Conservation (phyloP, 2,888 invertebrate genomes). For the Brenthis daphne region DNA sequence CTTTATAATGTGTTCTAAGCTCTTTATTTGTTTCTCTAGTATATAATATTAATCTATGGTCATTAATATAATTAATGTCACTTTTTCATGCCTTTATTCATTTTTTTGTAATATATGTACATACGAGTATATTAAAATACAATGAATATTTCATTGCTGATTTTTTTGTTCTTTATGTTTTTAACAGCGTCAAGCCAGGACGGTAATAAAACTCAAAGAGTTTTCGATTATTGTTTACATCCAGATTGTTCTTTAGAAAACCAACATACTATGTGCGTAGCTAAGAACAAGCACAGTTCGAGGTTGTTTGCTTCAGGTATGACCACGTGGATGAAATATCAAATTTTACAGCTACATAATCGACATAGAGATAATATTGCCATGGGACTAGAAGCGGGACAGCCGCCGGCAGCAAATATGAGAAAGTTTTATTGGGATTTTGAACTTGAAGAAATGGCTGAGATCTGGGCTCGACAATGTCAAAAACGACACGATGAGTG, state of each 20-base stretch:
- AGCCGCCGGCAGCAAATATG: conserved; percentile 77
- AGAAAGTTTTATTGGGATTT: conserved; percentile 79
- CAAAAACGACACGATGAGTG: conserved; percentile 78
- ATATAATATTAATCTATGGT: too few relatives aligned
- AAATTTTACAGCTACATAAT: conserved; percentile 70
- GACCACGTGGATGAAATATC: conserved; percentile 75
- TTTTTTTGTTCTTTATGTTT: conserved; percentile 53
- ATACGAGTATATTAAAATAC: not conserved
- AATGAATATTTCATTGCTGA: conserved; percentile 33
- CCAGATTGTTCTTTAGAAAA: conserved; percentile 72
- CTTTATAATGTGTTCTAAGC: too few relatives aligned
- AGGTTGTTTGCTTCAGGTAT: conserved; percentile 71
- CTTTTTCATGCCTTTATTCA: too few relatives aligned
- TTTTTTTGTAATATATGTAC: not conserved
- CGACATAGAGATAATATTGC: conserved; percentile 75
- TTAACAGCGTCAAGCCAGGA: conserved; percentile 43
- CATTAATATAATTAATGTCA: too few relatives aligned
- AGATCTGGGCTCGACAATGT: conserved; percentile 76
- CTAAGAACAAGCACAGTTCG: conserved; percentile 60
- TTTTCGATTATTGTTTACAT: conserved; percentile 61
- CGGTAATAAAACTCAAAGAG: conserved; percentile 28
- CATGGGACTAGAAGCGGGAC: conserved; percentile 72
- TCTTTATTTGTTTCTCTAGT: too few relatives aligned
- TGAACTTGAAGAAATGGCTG: conserved; percentile 73
- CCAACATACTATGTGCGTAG: conserved; percentile 71